phyloP scores from a whole-genome alignment of 2,888 invertebrate genomes.

The Monochamus alternatus region DNA sequence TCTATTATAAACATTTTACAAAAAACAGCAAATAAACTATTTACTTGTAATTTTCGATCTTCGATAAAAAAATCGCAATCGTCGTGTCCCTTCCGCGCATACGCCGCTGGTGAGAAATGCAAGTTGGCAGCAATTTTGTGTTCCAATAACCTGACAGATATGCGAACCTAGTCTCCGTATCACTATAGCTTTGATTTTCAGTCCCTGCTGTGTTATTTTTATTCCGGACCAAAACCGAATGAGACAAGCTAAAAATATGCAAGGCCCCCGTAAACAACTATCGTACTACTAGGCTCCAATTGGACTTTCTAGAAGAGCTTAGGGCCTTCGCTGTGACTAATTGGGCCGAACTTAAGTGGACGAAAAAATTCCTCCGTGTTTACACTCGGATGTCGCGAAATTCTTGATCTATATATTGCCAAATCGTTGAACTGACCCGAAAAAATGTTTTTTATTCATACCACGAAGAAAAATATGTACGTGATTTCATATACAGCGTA shows the following conservation, averaged over 20 bases:
- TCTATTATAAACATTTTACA: no score
- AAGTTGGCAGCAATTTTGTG: constrained; percentile 60
- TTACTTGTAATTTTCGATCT: no score
- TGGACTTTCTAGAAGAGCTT: constrained; percentile 13
- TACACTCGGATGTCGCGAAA: no score
- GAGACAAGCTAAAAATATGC: constrained; percentile 34
- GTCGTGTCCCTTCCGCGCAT: background rate
- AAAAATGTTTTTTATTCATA: no score
- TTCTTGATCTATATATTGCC: no score
- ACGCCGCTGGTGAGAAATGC: constrained; percentile 51
- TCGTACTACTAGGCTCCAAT: background rate
- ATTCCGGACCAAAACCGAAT: constrained; percentile 40
- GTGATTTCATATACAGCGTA: no score
- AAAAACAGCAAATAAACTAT: no score
- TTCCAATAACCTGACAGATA: constrained; percentile 64
- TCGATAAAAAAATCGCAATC: no score
- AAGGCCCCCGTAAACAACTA: constrained; percentile 11
- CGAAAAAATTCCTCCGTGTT: background rate
- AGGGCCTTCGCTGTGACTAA: background rate
- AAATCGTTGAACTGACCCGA: no score
- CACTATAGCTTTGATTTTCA: constrained; percentile 39
- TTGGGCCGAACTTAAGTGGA: background rate
- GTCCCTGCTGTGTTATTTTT: constrained; percentile 45
- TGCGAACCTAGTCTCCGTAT: constrained; percentile 50
- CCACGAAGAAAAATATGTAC: no score